Percentiles rank a stretch among this genome's conserved stretches.
Evolutionary conservation across 2,797 vertebrate species (phyloP).

Genomic region (Epinephelus malabaricus): DNA sequence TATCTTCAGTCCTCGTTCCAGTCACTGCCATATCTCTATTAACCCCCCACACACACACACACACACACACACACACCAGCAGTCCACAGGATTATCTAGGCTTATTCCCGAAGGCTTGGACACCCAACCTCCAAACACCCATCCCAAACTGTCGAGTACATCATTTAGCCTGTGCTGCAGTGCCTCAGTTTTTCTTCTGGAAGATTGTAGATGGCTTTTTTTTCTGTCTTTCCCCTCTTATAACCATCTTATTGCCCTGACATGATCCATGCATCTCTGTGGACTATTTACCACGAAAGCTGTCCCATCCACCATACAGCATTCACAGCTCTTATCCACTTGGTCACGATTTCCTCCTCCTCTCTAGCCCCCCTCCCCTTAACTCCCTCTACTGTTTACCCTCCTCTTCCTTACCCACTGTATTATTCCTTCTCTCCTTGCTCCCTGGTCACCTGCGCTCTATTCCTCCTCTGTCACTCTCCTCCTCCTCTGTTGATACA

Average conservation of each 20-base stretch:
- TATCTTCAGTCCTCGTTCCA: constrained; percentile 54
- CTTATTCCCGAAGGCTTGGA: constrained; percentile 64
- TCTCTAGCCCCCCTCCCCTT: background rate
- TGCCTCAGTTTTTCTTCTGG: constrained; percentile 47
- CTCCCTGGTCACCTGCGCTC: background rate
- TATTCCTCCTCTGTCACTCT: background rate
- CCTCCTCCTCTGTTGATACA: constrained; percentile 19
- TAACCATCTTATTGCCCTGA: constrained; percentile 21
- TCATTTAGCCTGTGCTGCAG: constrained; percentile 51
- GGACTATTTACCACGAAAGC: constrained; percentile 47
- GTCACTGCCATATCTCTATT: constrained; percentile 51
- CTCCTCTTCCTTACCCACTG: background rate
- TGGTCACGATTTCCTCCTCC: constrained; percentile 5
- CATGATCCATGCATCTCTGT: constrained; percentile 42
- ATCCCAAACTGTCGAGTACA: constrained; percentile 51
- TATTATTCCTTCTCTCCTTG: background rate
- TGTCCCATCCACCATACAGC: constrained; percentile 43
- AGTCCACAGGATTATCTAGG: constrained; percentile 67
- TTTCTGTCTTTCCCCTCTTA: background rate
- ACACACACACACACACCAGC: constrained; percentile 25
- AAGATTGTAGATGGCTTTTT: background rate
- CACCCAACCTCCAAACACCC: constrained; percentile 50
- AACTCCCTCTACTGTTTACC: background rate
- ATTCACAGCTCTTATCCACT: constrained; percentile 40
- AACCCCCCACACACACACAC: constrained; percentile 1